Evolutionary conservation across 1,140 invertebrate species (phyloP).

Genomic region (Platyura marginata): DNA sequence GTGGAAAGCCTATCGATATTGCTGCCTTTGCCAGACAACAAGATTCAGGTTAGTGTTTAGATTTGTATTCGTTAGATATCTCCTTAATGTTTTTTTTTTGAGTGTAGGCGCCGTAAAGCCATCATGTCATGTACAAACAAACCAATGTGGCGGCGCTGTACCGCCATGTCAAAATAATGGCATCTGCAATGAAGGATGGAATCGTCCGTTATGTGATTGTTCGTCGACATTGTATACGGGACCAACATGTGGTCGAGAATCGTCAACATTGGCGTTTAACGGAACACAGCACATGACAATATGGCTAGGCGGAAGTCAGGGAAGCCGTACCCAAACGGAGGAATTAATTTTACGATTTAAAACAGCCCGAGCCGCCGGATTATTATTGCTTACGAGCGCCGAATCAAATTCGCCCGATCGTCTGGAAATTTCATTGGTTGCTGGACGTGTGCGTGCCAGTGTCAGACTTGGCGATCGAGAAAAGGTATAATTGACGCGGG

Average conservation of each 20-base stretch:
- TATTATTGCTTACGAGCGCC: conserved; percentile 55
- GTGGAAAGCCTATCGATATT: conserved; percentile 83
- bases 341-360: conserved; percentile 76
- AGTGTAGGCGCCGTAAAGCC: conserved; percentile 63
- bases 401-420: conserved; percentile 53
- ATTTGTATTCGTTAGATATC: not conserved
- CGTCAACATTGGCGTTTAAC: conserved; percentile 72
- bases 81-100: conserved; percentile 7
- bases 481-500: conserved; percentile 37
- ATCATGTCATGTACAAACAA: conserved; percentile 59
- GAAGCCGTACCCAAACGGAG: conserved; percentile 77
- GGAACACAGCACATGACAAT: conserved; percentile 73
- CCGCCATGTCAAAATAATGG: conserved; percentile 85
- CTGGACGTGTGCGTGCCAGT: conserved; percentile 58
- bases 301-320: conserved; percentile 44
- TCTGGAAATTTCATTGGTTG: conserved; percentile 64
- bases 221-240: conserved; percentile 75
- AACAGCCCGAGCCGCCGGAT: conserved; percentile 53
- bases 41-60: conserved; percentile 66
- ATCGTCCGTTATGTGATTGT: conserved; percentile 91
- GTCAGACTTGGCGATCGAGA: conserved; percentile 69
- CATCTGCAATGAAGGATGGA: conserved; percentile 85
- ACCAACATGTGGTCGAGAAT: conserved; percentile 80
- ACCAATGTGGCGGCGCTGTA: conserved; percentile 47
- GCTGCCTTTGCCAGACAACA: conserved; percentile 75